These are phyloP conservation scores for Sebastes kiyomatsui DNA, from an alignment of 2,797 vertebrate genomes.

Conservation along the genomic window DNA sequence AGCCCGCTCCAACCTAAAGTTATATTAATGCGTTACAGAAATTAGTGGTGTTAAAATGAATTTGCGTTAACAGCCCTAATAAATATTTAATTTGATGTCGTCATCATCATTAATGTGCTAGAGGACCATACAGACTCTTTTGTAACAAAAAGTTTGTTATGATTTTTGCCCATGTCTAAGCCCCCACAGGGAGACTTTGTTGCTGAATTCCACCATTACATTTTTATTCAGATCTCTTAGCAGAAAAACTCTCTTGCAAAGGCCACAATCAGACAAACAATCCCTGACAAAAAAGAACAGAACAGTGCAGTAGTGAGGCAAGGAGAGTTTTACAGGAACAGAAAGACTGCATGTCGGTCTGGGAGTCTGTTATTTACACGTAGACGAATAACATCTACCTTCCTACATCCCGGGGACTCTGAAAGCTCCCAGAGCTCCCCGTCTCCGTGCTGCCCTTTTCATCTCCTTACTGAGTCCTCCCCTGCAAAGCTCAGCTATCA, in stretches of 20 bases:
- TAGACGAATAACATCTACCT: constrained; percentile 29
- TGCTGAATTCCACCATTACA: neutral
- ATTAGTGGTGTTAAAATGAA: too few species aligned
- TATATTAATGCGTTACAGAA: too few species aligned
- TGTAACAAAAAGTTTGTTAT: neutral
- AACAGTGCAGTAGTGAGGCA: neutral
- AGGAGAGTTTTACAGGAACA: neutral
- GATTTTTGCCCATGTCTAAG: neutral
- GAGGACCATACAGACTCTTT: neutral
- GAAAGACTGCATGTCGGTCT: neutral
- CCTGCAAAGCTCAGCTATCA: constrained; percentile 48
- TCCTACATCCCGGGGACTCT: neutral
- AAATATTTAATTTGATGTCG: neutral
- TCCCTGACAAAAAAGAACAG: neutral
- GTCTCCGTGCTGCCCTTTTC: constrained; percentile 40
- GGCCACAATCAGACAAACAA: neutral
- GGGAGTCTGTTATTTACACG: constrained; percentile 26
- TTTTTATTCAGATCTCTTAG: constrained; percentile 1
- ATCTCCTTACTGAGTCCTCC: constrained; percentile 7
- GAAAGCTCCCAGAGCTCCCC: constrained; percentile 1
- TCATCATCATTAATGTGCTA: neutral
- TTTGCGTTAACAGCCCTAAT: too few species aligned
- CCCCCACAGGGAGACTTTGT: neutral
- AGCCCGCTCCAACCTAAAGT: too few species aligned
- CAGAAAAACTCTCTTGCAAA: neutral